Base-by-base conservation (phyloP, 1,140 invertebrate species). In the Uloborus diversus region DNA sequence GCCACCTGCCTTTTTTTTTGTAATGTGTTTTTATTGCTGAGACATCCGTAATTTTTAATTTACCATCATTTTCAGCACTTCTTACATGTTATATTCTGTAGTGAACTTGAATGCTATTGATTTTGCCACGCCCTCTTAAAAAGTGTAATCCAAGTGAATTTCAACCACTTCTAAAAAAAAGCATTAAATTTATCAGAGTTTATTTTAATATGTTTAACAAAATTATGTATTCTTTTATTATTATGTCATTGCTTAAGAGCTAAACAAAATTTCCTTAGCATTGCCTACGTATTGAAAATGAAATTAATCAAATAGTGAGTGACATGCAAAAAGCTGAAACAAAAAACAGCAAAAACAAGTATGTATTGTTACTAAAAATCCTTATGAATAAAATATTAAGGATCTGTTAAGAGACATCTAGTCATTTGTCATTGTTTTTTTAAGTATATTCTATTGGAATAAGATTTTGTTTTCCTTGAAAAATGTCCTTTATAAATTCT, bases 321-420 rank as follows among this genome's bases (percentile, higher is more conserved):
- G 96, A 99, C 84, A 98, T 98, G 95, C 96, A 99, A 84, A 92
- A 94, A 82, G 97, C 95, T 5, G 97, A 99, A 87, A 99, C 96
- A 0, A 98, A 97, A 86, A 98, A 98, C 86, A 96, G 94, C 85
- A 97, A 97, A 89, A 94, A 95, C 53, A 97, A 96, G 92, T 93
- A 88, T 87, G 89, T 84, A 28, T 13, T 59, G 11, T 30, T 30
- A 9, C 32, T 30, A 3, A 9, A 14, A 14, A 11, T 14, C n/a
- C n/a, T 47, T 47, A 47, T 47, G n/a, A 14, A 14, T n/a, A 47
- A 14, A 3, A 14, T 47, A 2, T 47, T 47, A 2, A 47, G 1
- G 13, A 47, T 3, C n/a, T 47, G n/a, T 47, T 47, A 14, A 14
- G 13, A 9, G 7, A 7, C 7, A 47, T 47, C 13, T 47, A 47